Evolutionary conservation across 2,888 invertebrate species (phyloP).

Genomic region (Epsilonema sp.): DNA sequence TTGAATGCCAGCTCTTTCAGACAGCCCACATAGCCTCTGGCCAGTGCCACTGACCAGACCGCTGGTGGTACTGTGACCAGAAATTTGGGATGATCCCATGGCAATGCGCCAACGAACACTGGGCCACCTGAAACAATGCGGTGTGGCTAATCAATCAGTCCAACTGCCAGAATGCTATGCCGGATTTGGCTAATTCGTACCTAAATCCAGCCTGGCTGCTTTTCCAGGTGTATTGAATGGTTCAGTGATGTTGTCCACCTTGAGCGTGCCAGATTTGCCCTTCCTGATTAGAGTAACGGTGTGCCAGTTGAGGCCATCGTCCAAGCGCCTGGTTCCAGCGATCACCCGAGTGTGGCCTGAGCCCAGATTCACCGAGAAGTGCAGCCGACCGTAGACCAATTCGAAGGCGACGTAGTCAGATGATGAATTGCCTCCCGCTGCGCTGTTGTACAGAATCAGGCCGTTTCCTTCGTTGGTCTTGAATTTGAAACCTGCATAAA

Average conservation of each 20-base stretch:
- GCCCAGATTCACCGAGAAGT: constrained; percentile 72
- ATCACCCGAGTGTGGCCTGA: constrained; percentile 56
- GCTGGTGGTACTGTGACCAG: constrained; percentile 56
- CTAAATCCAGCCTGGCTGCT: constrained; percentile 48
- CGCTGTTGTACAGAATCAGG: constrained; percentile 72
- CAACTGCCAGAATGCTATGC: too few species aligned
- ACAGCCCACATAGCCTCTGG: constrained; percentile 81
- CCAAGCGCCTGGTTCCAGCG: constrained; percentile 51
- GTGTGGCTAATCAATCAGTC: too few species aligned
- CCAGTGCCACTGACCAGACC: constrained; percentile 68
- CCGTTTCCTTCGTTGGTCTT: constrained; percentile 89
- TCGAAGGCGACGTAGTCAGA: constrained; percentile 82
- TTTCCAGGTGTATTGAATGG: constrained; percentile 66
- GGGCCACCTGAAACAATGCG: constrained; percentile 47
- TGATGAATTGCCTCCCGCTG: constrained; percentile 37
- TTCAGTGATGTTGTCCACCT: constrained; percentile 61
- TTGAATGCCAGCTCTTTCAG: constrained; percentile 69
- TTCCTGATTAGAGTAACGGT: constrained; percentile 58
- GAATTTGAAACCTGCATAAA: too few species aligned
- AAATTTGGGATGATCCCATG: constrained; percentile 41
- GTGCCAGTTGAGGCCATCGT: constrained; percentile 78
- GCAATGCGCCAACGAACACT: constrained; percentile 63
- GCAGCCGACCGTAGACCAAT: constrained; percentile 74
- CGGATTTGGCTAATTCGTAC: background rate
- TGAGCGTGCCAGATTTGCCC: constrained; percentile 61